These are phyloP conservation scores for Cataglyphis hispanica DNA, from an alignment of 1,140 invertebrate genomes.

Conservation along the genomic window DNA sequence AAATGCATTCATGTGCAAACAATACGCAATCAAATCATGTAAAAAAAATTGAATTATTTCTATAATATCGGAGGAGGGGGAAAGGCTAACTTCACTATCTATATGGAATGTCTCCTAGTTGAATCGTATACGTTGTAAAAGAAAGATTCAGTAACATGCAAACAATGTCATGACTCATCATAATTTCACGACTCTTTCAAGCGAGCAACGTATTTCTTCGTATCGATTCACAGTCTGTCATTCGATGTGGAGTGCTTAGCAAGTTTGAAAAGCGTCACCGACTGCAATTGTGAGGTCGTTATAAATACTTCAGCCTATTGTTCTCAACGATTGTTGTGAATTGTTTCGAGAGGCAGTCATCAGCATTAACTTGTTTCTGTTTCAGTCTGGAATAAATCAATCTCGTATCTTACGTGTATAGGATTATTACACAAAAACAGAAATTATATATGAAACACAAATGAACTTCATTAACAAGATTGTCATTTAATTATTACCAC, in stretches of 20 bases:
- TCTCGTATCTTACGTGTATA: conserved; percentile 5
- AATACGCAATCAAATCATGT: no score
- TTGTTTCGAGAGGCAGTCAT: conserved; percentile 53
- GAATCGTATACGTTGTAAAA: not conserved
- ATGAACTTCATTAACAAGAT: not conserved
- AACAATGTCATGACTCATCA: not conserved
- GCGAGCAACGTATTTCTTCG: conserved; percentile 12
- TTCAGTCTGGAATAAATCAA: conserved; percentile 43
- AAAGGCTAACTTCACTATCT: not conserved
- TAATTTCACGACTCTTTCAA: conserved; percentile 13
- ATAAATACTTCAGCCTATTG: conserved; percentile 60
- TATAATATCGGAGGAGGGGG: no score
- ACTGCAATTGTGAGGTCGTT: conserved; percentile 44
- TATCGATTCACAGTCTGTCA: conserved; percentile 57
- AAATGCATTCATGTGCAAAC: no score
- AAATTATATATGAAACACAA: conserved; percentile 14
- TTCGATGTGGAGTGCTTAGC: conserved; percentile 30
- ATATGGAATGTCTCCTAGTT: not conserved
- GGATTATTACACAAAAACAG: conserved; percentile 14
- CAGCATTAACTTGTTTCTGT: conserved; percentile 39
- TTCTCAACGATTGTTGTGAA: conserved; percentile 55
- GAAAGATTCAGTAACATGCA: conserved; percentile 1
- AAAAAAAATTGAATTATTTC: no score
- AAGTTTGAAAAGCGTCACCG: conserved; percentile 42
- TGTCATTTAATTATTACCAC: conserved; percentile 9